A percentile compares a stretch with the other conserved stretches of the same genome.
These are phyloP conservation scores for Cyclophora albipunctata DNA, from an alignment of 2,888 invertebrate genomes.

Conservation along the genomic window DNA sequence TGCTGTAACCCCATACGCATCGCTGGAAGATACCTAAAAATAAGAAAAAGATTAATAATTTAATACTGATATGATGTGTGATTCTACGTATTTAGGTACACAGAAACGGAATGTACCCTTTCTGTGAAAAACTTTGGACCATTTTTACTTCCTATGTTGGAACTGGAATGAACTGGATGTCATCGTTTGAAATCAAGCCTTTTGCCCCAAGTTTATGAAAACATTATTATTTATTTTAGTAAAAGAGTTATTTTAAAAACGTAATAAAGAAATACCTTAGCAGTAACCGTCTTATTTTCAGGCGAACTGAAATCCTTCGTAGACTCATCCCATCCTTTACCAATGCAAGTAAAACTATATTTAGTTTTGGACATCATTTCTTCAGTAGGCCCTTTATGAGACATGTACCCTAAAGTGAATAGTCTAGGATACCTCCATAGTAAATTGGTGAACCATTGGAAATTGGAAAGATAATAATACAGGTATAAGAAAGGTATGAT, in stretches of 20 bases:
- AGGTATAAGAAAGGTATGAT: conserved; percentile 33
- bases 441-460: conserved; percentile 37
- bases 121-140: no score
- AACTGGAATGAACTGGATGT: no score
- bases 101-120: no score
- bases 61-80: no score
- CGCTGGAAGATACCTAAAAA: conserved; percentile 34
- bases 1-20: conserved; percentile 37
- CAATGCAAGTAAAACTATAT: conserved; percentile 34
- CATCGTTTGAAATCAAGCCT: no score
- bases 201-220: no score
- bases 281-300: conserved; percentile 25
- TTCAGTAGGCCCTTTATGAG: conserved; percentile 39
- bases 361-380: conserved; percentile 30
- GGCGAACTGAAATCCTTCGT: conserved; percentile 16
- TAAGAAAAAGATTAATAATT: background rate
- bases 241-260: no score
- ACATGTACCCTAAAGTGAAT: conserved; percentile 39
- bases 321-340: conserved; percentile 32
- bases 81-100: no score
- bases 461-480: conserved; percentile 33
- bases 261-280: conserved; percentile 28
- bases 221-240: no score
- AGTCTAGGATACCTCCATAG: conserved; percentile 37
- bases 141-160: no score